Conservation (phyloP, 1,140 invertebrate genomes). For the Dinoponera quadriceps region DNA sequence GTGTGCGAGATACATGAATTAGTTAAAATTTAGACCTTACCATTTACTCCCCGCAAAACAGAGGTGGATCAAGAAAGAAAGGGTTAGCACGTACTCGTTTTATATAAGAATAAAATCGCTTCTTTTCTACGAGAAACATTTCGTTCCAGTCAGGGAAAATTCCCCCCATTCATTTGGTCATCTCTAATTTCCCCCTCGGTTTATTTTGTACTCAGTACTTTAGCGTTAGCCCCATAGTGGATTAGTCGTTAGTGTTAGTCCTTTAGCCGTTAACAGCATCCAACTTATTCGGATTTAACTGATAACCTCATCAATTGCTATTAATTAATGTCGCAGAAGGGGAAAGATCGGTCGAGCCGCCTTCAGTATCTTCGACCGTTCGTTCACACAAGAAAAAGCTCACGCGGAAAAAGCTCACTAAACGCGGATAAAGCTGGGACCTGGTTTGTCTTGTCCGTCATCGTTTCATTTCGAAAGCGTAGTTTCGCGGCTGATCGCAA, state of each 20-base stretch:
- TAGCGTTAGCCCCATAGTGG: not conserved
- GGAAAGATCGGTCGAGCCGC: conserved; percentile 1
- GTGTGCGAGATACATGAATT: not conserved
- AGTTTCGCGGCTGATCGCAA: conserved; percentile 79
- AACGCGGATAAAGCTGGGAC: conserved; percentile 75
- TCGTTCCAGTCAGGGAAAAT: not conserved
- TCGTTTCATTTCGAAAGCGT: conserved; percentile 79
- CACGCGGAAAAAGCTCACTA: conserved; percentile 59
- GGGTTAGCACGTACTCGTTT: not conserved
- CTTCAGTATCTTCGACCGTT: conserved; percentile 44
- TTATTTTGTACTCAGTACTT: not conserved
- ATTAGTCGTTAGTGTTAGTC: too few relatives aligned
- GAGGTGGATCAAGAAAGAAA: not conserved
- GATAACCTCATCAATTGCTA: not conserved
- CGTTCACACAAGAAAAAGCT: conserved; percentile 58
- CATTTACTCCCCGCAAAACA: not conserved
- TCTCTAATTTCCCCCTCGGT: not conserved
- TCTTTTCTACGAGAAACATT: not conserved
- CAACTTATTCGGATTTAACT: conserved; percentile 7
- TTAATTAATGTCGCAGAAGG: conserved; percentile 20
- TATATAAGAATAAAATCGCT: conserved; percentile 14
- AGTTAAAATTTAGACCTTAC: not conserved
- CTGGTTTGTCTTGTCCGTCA: conserved; percentile 79
- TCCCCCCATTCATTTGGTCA: not conserved
- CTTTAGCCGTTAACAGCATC: not conserved